Base-by-base conservation (phyloP, 1,140 invertebrate genomes). In the Hyles euphorbiae region DNA sequence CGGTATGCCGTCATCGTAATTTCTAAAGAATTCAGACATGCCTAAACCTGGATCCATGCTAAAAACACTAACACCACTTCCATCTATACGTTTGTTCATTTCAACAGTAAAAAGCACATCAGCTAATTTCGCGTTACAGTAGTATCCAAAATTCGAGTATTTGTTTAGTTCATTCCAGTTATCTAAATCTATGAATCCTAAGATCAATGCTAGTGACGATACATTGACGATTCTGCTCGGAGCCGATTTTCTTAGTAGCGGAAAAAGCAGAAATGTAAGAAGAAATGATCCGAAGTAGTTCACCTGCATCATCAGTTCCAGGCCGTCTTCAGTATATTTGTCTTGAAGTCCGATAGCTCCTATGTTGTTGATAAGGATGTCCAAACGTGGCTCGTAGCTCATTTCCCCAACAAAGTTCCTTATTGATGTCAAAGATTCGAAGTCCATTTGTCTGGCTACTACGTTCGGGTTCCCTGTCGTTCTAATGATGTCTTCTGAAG, bases 21-120 rank as follows among this genome's bases (percentile, higher is more conserved):
- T 86, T 67, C 94, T 91, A 56, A 94, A 94, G 32, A 96, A 89
- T 34, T 93, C 91, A 1, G 95, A 95, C 56, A 94, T 94, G 8
- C 93, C 93, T 72, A 95, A 93, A 12, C 96, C 96, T 34, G 96
- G 96, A 76, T 95, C 95, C 59, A 95, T 90, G 57, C 93, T 92
- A 81, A 94, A 95, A 7, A 94, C 92, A 61, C 88, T 92, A 2
- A 96, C 90, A 12, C 91, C 91, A 58, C 82, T 90, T 36, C 89
- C 89, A 76, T 89, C 66, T 2, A 90, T 77, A 59, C 90, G 84
- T 59, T 88, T 91, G 2, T 92, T 83, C 62, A 95, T 87, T 76
- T 95, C 93, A n/a, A 83, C 81, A n/a, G 90, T 91, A 81, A 94
- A 94, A 57, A 94, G 90, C 4, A 92, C 87, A 67, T 94, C 93